These are phyloP conservation scores for Cacoxenus indagator DNA, from an alignment of 2,888 invertebrate genomes.

Conservation along the genomic window DNA sequence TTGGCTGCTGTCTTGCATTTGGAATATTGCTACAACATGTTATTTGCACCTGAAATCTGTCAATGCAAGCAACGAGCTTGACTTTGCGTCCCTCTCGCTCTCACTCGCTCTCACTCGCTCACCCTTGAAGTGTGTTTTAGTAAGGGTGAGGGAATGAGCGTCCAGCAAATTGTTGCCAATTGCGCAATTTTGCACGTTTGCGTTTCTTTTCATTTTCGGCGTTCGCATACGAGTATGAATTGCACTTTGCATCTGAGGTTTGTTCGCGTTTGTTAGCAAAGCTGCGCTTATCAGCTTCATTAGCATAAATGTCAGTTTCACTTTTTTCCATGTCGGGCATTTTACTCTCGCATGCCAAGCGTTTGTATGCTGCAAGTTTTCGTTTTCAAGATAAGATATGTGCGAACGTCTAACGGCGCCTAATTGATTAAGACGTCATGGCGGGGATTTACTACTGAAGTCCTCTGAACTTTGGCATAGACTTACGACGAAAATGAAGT, in stretches of 20 bases:
- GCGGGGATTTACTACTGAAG: neutral
- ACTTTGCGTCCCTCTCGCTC: no score
- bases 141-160: neutral
- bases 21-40: constrained; percentile 29
- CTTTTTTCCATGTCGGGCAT: neutral
- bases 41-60: constrained; percentile 42
- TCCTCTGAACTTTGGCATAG: neutral
- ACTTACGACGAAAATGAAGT: neutral
- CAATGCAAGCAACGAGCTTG: constrained; percentile 25
- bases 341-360: no score
- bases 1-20: neutral
- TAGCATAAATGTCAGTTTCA: constrained; percentile 23
- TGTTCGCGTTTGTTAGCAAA: neutral
- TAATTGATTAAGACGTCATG: constrained; percentile 18
- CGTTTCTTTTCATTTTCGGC: neutral
- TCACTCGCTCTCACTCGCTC: constrained; percentile 26
- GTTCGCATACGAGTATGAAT: neutral
- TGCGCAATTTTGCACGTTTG: constrained; percentile 11
- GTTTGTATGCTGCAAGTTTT: constrained; percentile 6
- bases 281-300: constrained; percentile 18
- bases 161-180: constrained; percentile 15
- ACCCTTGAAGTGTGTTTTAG: neutral
- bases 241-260: constrained; percentile 11
- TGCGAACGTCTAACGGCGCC: constrained; percentile 8
- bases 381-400: neutral